A percentile compares a stretch with the other conserved stretches of the same genome.
These are phyloP conservation scores for Ascaphus truei DNA, from an alignment of 2,113 vertebrate genomes.

Conservation along the genomic window DNA sequence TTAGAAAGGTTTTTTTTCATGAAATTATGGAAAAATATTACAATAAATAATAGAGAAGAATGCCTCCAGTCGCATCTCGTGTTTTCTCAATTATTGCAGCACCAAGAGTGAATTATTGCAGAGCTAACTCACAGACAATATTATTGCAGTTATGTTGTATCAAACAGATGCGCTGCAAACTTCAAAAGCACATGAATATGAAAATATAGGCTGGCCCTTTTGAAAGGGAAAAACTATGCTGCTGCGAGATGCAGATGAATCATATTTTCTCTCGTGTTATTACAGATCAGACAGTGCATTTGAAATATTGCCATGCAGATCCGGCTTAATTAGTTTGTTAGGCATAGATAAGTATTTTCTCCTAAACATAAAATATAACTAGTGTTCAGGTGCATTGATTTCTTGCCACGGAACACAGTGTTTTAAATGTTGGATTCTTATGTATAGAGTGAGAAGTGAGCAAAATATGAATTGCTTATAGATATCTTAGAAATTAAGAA, in stretches of 20 bases:
- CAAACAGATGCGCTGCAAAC: slow-evolving; percentile 57
- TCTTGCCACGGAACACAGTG: background rate
- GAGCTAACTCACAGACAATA: slow-evolving; percentile 54
- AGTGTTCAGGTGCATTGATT: background rate
- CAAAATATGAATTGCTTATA: too few species aligned
- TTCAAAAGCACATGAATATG: slow-evolving; percentile 46
- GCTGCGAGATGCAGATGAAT: slow-evolving; percentile 29
- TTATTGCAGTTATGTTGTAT: slow-evolving; percentile 54
- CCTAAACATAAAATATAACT: background rate
- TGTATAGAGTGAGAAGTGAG: too few species aligned
- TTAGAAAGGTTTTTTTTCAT: slow-evolving; percentile 63
- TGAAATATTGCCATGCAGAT: slow-evolving; percentile 44
- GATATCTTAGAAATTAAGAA: too few species aligned
- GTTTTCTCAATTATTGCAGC: slow-evolving; percentile 62
- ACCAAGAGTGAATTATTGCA: slow-evolving; percentile 57
- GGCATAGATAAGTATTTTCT: background rate
- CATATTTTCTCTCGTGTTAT: slow-evolving; percentile 32
- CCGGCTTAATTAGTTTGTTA: slow-evolving; percentile 38
- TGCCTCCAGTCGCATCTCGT: slow-evolving; percentile 61
- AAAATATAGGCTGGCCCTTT: slow-evolving; percentile 44
- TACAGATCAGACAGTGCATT: slow-evolving; percentile 27
- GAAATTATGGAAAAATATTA: slow-evolving; percentile 61
- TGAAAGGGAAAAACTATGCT: slow-evolving; percentile 54
- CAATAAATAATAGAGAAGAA: slow-evolving; percentile 68
- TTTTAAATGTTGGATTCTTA: too few species aligned